phyloP scores from a whole-genome alignment of 2,113 vertebrate species.

The Rousettus leschenaultii region DNA sequence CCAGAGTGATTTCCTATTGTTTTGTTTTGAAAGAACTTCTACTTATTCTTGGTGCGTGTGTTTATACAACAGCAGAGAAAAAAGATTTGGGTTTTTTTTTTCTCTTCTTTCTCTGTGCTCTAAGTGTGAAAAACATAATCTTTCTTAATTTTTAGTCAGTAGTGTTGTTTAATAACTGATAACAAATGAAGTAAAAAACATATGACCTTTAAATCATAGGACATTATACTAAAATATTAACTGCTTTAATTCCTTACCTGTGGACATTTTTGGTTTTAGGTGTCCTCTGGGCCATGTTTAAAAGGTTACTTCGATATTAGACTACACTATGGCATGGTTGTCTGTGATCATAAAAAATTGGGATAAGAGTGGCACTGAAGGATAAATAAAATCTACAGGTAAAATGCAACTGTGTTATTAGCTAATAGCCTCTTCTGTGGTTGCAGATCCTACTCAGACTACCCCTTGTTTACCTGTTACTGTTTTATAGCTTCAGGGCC shows the following conservation, averaged over 20 bases:
- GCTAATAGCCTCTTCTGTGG: neutral
- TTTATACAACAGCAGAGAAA: slow-evolving; percentile 67
- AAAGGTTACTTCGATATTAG: neutral
- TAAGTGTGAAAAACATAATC: slow-evolving; percentile 21
- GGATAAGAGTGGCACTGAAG: neutral
- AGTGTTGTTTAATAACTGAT: slow-evolving; percentile 32
- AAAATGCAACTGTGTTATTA: neutral
- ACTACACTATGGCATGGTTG: neutral
- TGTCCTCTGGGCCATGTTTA: neutral
- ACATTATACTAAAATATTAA: neutral
- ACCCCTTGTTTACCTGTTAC: neutral
- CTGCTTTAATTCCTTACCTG: neutral
- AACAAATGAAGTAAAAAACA: slow-evolving; percentile 8
- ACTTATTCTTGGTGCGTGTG: slow-evolving; percentile 48
- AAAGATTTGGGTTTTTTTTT: neutral
- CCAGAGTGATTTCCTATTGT: slow-evolving; percentile 62
- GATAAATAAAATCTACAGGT: neutral
- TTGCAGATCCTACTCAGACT: neutral
- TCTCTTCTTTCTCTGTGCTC: neutral
- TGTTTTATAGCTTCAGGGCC: neutral
- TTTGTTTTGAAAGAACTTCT: slow-evolving; percentile 70
- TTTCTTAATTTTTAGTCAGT: slow-evolving; percentile 38
- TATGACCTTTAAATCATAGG: neutral
- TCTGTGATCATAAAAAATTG: neutral
- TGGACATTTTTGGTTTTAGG: neutral